phyloP scores from a whole-genome alignment of 2,888 invertebrate species.

The Monopis laevigella region DNA sequence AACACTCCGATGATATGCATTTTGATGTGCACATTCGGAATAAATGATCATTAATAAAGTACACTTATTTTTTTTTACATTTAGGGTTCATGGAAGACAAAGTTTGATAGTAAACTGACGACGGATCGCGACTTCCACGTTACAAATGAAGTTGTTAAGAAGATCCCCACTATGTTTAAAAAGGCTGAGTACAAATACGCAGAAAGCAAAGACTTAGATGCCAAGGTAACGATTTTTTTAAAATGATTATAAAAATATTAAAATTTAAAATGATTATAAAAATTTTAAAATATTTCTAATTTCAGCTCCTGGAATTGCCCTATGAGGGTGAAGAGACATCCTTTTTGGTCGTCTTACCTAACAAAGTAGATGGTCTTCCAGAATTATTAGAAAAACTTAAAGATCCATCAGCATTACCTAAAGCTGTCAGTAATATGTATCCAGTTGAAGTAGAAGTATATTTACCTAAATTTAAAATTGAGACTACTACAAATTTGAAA shows the following conservation, averaged over 20 bases:
- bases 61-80: background rate
- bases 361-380: slow-evolving; percentile 70
- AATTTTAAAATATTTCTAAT: slow-evolving; percentile 10
- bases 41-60: too few relatives aligned
- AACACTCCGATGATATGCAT: too few relatives aligned
- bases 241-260: background rate
- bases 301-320: slow-evolving; percentile 74
- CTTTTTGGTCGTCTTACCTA: slow-evolving; percentile 79
- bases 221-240: slow-evolving; percentile 30
- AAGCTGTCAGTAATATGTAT: slow-evolving; percentile 45
- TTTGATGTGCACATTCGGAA: too few relatives aligned
- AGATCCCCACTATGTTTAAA: slow-evolving; percentile 75
- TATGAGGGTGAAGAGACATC: slow-evolving; percentile 74
- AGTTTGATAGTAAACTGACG: slow-evolving; percentile 69
- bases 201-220: slow-evolving; percentile 36
- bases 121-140: slow-evolving; percentile 70
- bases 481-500: slow-evolving; percentile 73
- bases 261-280: background rate
- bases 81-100: slow-evolving; percentile 71
- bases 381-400: slow-evolving; percentile 69
- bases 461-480: slow-evolving; percentile 83
- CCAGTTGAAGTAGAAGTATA: slow-evolving; percentile 66
- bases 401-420: slow-evolving; percentile 37
- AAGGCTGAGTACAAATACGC: slow-evolving; percentile 47
- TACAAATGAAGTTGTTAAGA: slow-evolving; percentile 54